These are phyloP conservation scores for Ethmia dodecea DNA, from an alignment of 2,888 invertebrate genomes.

Conservation along the genomic window DNA sequence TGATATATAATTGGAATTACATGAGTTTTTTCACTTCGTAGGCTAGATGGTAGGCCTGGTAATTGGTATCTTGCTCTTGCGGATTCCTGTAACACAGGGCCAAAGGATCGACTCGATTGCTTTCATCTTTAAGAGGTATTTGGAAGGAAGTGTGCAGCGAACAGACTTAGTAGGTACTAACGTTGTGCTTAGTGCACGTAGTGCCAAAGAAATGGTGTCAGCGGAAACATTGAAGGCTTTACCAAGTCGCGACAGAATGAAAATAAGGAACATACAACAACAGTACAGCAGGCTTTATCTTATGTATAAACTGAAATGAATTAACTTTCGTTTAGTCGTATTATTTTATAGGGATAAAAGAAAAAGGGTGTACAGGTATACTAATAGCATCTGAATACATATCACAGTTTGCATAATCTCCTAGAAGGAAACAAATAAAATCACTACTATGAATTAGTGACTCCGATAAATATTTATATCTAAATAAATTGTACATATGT, in stretches of 20 bases:
- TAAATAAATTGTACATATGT: too few species aligned
- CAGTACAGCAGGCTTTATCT: too few species aligned
- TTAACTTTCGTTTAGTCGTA: too few species aligned
- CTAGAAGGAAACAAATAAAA: too few species aligned
- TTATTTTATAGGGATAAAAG: too few species aligned
- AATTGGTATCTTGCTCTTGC: constrained; percentile 92
- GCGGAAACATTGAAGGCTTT: constrained; percentile 30
- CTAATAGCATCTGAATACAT: too few species aligned
- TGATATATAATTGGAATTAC: constrained; percentile 83
- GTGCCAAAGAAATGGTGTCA: constrained; percentile 32
- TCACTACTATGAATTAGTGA: too few species aligned
- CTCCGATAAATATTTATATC: too few species aligned
- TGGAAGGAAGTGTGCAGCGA: constrained; percentile 23
- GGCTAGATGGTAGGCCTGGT: constrained; percentile 99
- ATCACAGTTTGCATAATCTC: too few species aligned
- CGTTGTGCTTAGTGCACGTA: constrained; percentile 32
- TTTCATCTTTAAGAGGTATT: constrained; percentile 28
- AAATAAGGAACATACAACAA: too few species aligned
- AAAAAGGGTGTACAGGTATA: too few species aligned
- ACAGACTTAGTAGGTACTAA: constrained; percentile 12
- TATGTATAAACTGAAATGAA: too few species aligned
- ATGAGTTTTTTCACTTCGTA: constrained; percentile 99
- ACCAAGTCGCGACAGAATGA: constrained; percentile 42
- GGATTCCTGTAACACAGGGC: constrained; percentile 91
- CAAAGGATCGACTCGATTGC: constrained; percentile 70